These are phyloP conservation scores for Phengaris alcon DNA, from an alignment of 2,888 invertebrate species.

Conservation along the genomic window DNA sequence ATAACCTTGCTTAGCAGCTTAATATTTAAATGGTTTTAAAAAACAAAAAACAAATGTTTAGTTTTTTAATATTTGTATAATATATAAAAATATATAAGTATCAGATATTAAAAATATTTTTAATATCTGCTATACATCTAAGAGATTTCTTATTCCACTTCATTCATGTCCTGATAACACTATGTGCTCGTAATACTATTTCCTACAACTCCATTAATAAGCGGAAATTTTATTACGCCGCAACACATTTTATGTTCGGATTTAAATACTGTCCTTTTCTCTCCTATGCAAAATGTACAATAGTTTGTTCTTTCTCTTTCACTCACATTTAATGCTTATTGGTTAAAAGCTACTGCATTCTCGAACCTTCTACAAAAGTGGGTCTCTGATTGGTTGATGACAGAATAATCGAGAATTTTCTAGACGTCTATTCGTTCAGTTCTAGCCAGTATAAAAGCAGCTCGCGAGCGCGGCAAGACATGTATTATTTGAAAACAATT, in stretches of 20 bases:
- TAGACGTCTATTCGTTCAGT: background rate
- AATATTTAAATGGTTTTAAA: too few relatives aligned
- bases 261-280: conserved; percentile 31
- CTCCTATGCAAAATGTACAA: conserved; percentile 23
- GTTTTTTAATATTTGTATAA: too few relatives aligned
- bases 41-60: too few relatives aligned
- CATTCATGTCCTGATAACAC: too few relatives aligned
- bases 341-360: conserved; percentile 44
- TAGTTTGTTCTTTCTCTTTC: conserved; percentile 29
- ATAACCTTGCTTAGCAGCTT: too few relatives aligned
- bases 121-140: too few relatives aligned
- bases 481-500: conserved; percentile 32
- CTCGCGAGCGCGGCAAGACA: background rate
- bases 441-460: conserved; percentile 19
- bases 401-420: conserved; percentile 12
- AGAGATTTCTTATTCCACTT: too few relatives aligned
- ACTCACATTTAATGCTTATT: conserved; percentile 42
- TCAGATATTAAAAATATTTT: too few relatives aligned
- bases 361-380: conserved; percentile 6
- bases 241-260: background rate
- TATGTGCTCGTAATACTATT: too few relatives aligned
- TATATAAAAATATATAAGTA: too few relatives aligned
- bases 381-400: conserved; percentile 1
- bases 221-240: background rate
- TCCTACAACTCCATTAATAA: background rate